These are phyloP conservation scores for Conchocele bisecta DNA, from an alignment of 2,888 invertebrate species.

Conservation along the genomic window DNA sequence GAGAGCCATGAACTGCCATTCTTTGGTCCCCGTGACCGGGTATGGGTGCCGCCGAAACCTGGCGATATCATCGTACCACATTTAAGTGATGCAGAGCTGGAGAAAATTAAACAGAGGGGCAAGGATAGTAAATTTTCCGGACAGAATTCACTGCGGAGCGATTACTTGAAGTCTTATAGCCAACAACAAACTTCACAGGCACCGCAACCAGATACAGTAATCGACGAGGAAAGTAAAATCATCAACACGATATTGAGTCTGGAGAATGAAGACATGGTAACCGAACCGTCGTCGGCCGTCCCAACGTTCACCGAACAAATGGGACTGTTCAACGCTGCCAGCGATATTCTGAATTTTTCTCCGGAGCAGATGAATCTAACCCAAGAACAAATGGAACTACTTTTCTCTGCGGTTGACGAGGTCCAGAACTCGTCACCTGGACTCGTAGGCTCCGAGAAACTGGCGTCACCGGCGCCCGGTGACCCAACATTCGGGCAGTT, in stretches of 20 bases:
- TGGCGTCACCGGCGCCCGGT: conserved; percentile 13
- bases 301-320: conserved; percentile 44
- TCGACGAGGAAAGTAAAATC: conserved; percentile 73
- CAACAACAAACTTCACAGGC: conserved; percentile 10
- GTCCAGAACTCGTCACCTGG: conserved; percentile 65
- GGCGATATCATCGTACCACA: conserved; percentile 77
- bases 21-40: conserved; percentile 54
- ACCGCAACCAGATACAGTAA: conserved; percentile 11
- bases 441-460: conserved; percentile 34
- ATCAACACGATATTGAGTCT: conserved; percentile 77
- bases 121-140: conserved; percentile 35
- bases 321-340: conserved; percentile 47
- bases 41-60: conserved; percentile 73
- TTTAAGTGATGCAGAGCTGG: conserved; percentile 76
- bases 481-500: conserved; percentile 32
- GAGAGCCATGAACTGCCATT: conserved; percentile 62
- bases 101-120: conserved; percentile 63
- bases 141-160: background rate
- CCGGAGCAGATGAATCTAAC: conserved; percentile 72
- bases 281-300: conserved; percentile 8
- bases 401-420: conserved; percentile 73
- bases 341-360: conserved; percentile 50
- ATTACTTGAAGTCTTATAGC: background rate
- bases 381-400: conserved; percentile 72
- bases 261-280: conserved; percentile 62